Evolutionary conservation across 2,888 invertebrate species (phyloP).

Genomic region (Zhuqinia jingwanae): DNA sequence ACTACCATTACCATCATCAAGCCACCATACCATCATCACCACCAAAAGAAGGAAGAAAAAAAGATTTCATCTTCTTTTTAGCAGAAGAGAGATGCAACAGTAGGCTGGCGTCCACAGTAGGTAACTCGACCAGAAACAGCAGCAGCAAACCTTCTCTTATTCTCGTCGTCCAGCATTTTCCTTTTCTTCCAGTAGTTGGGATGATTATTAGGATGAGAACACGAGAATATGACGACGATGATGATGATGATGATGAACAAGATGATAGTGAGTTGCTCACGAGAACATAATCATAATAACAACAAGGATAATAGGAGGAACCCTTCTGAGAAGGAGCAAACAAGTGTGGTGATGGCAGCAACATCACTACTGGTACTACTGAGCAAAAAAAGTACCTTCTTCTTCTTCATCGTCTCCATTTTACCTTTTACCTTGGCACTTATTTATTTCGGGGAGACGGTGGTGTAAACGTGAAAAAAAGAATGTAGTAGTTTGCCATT

Average conservation of each 20-base stretch:
- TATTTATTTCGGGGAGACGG: neutral
- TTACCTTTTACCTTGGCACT: constrained; percentile 21
- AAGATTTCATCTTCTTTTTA: constrained; percentile 12
- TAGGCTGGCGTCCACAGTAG: constrained; percentile 64
- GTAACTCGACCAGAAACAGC: constrained; percentile 55
- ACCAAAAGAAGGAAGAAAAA: too few relatives aligned
- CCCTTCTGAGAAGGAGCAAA: constrained; percentile 66
- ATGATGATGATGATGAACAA: constrained; percentile 57
- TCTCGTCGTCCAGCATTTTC: constrained; percentile 38
- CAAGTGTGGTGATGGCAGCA: constrained; percentile 40
- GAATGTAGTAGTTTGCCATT: neutral
- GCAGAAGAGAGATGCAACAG: constrained; percentile 47
- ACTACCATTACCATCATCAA: constrained; percentile 32
- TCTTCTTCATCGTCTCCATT: constrained; percentile 4
- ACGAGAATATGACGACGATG: constrained; percentile 16
- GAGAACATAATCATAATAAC: constrained; percentile 66
- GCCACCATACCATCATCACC: constrained; percentile 45
- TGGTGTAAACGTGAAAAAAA: too few relatives aligned
- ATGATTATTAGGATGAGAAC: constrained; percentile 47
- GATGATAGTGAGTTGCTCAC: constrained; percentile 66
- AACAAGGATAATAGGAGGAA: constrained; percentile 65
- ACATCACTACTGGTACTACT: too few relatives aligned
- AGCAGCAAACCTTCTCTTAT: constrained; percentile 11
- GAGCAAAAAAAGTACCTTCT: neutral
- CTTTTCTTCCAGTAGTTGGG: neutral